Base-by-base conservation (phyloP, 1,140 invertebrate genomes). In the Plutomurus gul region DNA sequence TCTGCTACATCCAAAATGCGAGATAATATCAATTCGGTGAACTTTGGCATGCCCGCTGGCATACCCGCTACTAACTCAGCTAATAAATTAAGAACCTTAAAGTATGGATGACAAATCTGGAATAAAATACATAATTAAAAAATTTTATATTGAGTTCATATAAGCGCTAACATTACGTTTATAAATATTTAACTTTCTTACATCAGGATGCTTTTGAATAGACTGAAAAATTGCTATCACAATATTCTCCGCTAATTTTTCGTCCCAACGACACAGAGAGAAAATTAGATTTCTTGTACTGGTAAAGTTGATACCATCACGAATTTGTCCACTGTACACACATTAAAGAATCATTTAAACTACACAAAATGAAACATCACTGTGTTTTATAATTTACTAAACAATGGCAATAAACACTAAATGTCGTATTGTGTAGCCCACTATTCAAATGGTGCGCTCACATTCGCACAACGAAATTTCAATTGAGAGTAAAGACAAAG, bases 281-380 rank as follows among this genome's bases (percentile, higher is more conserved):
- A 95, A 95, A 78, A 98, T 96, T 33, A 98, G 88, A 86, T 96
- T 95, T 81, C 94, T 91, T 3, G 95, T 96, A 87, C 97, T 95
- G 84, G 95, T 92, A 37, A 96, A 87, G 87, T 97, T 97, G 75
- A 97, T 93, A 82, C 92, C 93, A 86, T 98, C 96, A 82, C 94
- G 92, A 60, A 96, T 96, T 89, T 97, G 95, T 87, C n/a, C n/a
- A n/a, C n/a, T 96, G 95, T 86, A 95, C n/a, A n/a, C n/a, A n/a
- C n/a, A n/a, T n/a, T n/a, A n/a, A n/a, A n/a, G n/a, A n/a, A n/a
- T n/a, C n/a, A n/a, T n/a, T n/a, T n/a, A n/a, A n/a, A n/a, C n/a
- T n/a, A n/a, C n/a, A n/a, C n/a, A n/a, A n/a, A n/a, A n/a, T n/a
- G n/a, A n/a, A n/a, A n/a, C n/a, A n/a, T n/a, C n/a, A n/a, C n/a